A percentile compares a stretch with the other conserved stretches of the same genome.
Conservation (phyloP, 2,113 vertebrate genomes). For the Thalassoma bifasciatum region DNA sequence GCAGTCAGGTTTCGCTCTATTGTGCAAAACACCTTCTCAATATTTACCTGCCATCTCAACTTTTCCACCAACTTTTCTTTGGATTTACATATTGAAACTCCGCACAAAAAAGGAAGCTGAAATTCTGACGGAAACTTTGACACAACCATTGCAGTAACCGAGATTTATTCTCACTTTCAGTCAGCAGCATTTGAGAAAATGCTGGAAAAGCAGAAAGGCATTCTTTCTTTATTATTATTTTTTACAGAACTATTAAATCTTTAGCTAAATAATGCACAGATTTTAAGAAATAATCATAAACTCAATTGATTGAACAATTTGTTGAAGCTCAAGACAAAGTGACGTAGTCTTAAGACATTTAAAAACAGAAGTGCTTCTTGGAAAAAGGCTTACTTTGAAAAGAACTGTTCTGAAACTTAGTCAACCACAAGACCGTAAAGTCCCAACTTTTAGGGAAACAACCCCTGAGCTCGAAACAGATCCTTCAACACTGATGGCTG, state of each 20-base stretch:
- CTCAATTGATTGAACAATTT: background rate
- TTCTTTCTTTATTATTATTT: too few relatives aligned
- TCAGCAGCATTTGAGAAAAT: background rate
- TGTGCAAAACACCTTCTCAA: slow-evolving; percentile 45
- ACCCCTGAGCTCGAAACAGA: background rate
- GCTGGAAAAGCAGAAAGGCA: too few relatives aligned
- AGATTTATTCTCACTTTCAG: background rate
- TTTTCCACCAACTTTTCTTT: background rate
- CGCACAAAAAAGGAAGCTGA: background rate
- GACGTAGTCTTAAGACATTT: too few relatives aligned
- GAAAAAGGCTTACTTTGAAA: too few relatives aligned
- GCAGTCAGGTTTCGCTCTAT: slow-evolving; percentile 17
- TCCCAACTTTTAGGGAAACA: slow-evolving; percentile 12
- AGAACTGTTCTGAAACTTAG: background rate
- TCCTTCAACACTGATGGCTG: background rate
- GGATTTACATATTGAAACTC: background rate
- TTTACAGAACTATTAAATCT: background rate
- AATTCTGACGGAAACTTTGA: background rate
- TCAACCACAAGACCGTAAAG: background rate
- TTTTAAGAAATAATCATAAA: too few relatives aligned
- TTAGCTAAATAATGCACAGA: background rate
- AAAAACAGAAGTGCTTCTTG: too few relatives aligned
- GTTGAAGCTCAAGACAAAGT: too few relatives aligned
- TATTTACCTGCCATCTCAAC: slow-evolving; percentile 16
- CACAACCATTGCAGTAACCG: background rate